Evolutionary conservation across 2,113 vertebrate species (phyloP), one percentile per base, ranked within the genome.

Genomic region (Phocoena phocoena): DNA sequence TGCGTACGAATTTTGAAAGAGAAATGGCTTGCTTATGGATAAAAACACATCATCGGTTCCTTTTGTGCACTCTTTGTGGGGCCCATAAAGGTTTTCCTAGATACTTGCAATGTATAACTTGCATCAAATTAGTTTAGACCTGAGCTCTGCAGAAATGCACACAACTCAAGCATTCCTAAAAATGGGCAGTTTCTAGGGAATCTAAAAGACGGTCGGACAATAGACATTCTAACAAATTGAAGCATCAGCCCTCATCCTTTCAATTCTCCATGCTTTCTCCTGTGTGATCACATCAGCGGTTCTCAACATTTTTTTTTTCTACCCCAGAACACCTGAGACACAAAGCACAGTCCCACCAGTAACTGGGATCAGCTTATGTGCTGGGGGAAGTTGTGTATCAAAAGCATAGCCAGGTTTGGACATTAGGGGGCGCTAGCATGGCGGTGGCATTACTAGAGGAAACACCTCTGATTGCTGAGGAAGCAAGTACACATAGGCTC

Each of bases 41-140:
- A 97, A 97, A 97, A 97, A 98, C 84, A 97, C 93, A 95, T 36
- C 86, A 74, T 92, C 83, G 80, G 90, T 92, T 96, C 62, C 84
- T 90, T 82, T 93, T n/a, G 47, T 96, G 96, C 90, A 33, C 73
- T 81, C 73, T 96, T 83, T 70, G 62, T 65, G 62, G 93, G 92
- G 71, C 90, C 74, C 26, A 7, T 58, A 65, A 81, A 96, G 93
- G 76, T 90, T 93, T 90, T 94, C 84, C 96, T 55, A 71, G 84
- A 93, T 88, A 73, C 94, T 97, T 95, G 55, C 83, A 93, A 93
- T 94, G 96, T 90, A 83, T 90, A 92, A 97, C 96, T 96, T 96
- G 93, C 91, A 96, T 97, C 93, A 90, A 97, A 97, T 97, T 95
- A 84, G 80, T 92, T 89, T 76, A 90, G 79, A 80, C 76, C 76